Percentiles rank a stretch among this genome's conserved stretches.
These are phyloP conservation scores for Machimus rusticus DNA, from an alignment of 2,888 invertebrate genomes.

Conservation along the genomic window DNA sequence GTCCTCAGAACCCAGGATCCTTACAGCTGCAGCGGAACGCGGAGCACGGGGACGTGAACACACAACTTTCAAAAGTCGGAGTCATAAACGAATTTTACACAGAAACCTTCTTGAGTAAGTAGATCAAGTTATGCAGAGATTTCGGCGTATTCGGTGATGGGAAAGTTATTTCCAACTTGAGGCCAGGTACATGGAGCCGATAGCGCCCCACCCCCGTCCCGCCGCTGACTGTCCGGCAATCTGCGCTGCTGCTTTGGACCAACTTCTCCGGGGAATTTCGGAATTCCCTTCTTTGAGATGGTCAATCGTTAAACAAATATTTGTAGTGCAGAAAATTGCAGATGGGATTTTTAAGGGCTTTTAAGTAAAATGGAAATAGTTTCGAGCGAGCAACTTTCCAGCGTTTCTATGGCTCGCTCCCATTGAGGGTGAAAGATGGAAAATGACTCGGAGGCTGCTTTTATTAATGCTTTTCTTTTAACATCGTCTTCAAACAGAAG, in stretches of 20 bases:
- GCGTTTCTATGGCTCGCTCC: not conserved
- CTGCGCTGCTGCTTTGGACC: not conserved
- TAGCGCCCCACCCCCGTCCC: not conserved
- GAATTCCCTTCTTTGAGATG: slow-evolving; percentile 27
- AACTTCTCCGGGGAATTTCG: slow-evolving; percentile 17
- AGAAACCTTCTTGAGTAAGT: slow-evolving; percentile 12
- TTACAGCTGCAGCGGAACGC: not conserved
- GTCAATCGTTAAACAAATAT: slow-evolving; percentile 36
- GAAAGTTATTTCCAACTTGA: slow-evolving; percentile 15
- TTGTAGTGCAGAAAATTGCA: slow-evolving; percentile 32
- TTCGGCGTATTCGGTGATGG: slow-evolving; percentile 30
- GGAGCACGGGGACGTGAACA: not conserved
- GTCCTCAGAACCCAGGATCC: not conserved
- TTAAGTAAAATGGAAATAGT: slow-evolving; percentile 37
- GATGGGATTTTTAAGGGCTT: slow-evolving; percentile 23
- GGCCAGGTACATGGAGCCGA: not conserved
- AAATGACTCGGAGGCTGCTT: not conserved
- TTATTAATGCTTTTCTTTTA: not conserved
- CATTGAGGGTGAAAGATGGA: not conserved
- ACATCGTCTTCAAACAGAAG: not conserved
- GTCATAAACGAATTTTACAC: slow-evolving; percentile 34
- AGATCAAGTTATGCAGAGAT: slow-evolving; percentile 37
- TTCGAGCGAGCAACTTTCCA: not conserved
- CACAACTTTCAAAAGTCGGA: slow-evolving; percentile 19
- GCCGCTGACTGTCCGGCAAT: not conserved